Base-by-base conservation (phyloP, 2,113 vertebrate genomes). In the Tyto alba region DNA sequence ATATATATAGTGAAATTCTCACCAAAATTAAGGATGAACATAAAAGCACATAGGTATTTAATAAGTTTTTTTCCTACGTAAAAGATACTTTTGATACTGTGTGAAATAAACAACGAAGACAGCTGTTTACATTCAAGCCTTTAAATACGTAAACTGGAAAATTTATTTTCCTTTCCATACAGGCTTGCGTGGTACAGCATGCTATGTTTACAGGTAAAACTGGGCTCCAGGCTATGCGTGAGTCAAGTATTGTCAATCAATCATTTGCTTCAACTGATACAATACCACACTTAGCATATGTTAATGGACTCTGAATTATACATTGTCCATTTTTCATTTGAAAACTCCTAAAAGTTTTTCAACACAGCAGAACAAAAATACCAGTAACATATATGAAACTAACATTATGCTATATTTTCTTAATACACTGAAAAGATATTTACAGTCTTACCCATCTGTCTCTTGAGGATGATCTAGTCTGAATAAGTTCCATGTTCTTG, bases 401-500 rank as follows among this genome's bases (percentile, higher is more conserved):
- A 87, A 68, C 2, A 10, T 34, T 13, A 55, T 3, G 7, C 13
- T 38, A 0, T 20, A 45, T 40, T 76, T 88, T 55, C 38, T 16
- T 30, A 62, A 52, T 2, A 53, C 7, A 18, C 16, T 43, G 47
- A 38, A 60, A 12, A 68, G 47, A 71, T 16, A 52, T 69, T 38
- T 34, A 14, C 21, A 97, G 92, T 80, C 98, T 97, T 98, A 99
- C 99, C 98, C 99, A 99, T 98, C 99, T 99, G 90, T 99, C 99
- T 72, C 99, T 98, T 52, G 99, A 99, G 23, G 99, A 99, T 6
- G 99, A 99, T 20, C 98, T 98, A 5, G 98, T 99, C 87, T 99
- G 99, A 96, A 99, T 98, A 74, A 99, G 99, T 66, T 99, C 99
- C 99, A 99, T 99, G 85, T 99, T 99, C 98, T 99, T 99, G 96